phyloP scores from a whole-genome alignment of 2,888 invertebrate species.

The Agrypnus murinus region DNA sequence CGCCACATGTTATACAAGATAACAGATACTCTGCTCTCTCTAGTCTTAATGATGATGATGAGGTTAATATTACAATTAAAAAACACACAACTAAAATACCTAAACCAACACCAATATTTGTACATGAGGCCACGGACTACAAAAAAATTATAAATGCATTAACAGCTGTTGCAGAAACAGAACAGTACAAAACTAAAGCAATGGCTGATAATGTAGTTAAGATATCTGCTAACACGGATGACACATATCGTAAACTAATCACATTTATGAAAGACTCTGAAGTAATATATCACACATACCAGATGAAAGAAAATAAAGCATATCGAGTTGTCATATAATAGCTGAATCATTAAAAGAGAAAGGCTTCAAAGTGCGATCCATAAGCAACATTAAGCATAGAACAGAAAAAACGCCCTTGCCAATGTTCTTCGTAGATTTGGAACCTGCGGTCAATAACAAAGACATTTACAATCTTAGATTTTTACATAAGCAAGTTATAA shows the following conservation, averaged over 20 bases:
- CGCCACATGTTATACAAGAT: conserved; percentile 23
- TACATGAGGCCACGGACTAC: not conserved
- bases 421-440: not conserved
- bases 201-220: conserved; percentile 12
- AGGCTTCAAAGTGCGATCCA: too few species aligned
- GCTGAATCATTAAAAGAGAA: conserved; percentile 20
- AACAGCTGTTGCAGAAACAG: conserved; percentile 10
- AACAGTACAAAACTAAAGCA: conserved; percentile 8
- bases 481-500: conserved; percentile 12
- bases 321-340: not conserved
- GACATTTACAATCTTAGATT: too few species aligned
- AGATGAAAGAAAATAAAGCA: not conserved
- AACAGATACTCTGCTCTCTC: conserved; percentile 24
- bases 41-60: conserved; percentile 9
- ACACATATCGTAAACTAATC: conserved; percentile 1
- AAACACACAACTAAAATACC: conserved; percentile 8
- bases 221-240: too few species aligned
- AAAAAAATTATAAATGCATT: conserved; percentile 12
- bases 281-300: conserved; percentile 17
- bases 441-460: conserved; percentile 9
- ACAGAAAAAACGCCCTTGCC: too few species aligned
- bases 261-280: conserved; percentile 14
- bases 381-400: too few species aligned
- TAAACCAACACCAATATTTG: conserved; percentile 15
- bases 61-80: conserved; percentile 6